A percentile compares a stretch with the other conserved stretches of the same genome.
These are phyloP conservation scores for Stenoptilia bipunctidactyla DNA, from an alignment of 2,888 invertebrate genomes.

Conservation along the genomic window DNA sequence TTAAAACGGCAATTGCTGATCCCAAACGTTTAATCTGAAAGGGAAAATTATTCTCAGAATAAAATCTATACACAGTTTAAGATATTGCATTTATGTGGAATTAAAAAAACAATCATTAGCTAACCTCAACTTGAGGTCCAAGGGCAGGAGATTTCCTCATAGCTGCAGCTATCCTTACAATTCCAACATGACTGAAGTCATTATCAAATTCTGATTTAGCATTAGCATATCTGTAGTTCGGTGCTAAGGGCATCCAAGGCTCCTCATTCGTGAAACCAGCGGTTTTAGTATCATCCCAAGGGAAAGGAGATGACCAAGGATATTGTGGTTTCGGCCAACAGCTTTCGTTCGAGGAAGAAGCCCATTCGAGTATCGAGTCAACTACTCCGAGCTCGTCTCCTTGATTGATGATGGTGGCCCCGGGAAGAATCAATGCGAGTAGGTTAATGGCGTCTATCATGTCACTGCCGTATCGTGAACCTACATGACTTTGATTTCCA, in stretches of 20 bases:
- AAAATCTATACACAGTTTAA: background rate
- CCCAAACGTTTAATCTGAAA: constrained; percentile 71
- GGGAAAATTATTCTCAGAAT: background rate
- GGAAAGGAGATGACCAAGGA: constrained; percentile 43
- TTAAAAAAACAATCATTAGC: background rate
- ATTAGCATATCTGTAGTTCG: constrained; percentile 74
- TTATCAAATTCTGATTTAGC: constrained; percentile 67
- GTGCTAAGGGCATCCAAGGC: constrained; percentile 78
- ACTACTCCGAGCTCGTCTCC: constrained; percentile 80
- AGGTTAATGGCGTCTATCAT: constrained; percentile 79
- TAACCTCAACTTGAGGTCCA: constrained; percentile 53
- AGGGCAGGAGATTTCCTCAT: constrained; percentile 54
- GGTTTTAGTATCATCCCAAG: constrained; percentile 59
- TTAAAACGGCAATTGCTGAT: constrained; percentile 37
- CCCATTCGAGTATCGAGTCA: constrained; percentile 68
- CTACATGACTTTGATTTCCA: constrained; percentile 37
- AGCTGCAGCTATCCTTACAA: constrained; percentile 42
- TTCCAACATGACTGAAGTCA: constrained; percentile 58
- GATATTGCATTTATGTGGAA: background rate
- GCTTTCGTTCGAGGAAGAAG: constrained; percentile 32
- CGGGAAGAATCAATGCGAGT: constrained; percentile 78
- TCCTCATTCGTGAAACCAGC: constrained; percentile 62
- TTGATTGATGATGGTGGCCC: constrained; percentile 82
- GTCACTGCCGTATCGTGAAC: constrained; percentile 74
- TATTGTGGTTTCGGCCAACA: constrained; percentile 53